phyloP scores from a whole-genome alignment of 2,113 vertebrate genomes.

The Lates calcarifer region DNA sequence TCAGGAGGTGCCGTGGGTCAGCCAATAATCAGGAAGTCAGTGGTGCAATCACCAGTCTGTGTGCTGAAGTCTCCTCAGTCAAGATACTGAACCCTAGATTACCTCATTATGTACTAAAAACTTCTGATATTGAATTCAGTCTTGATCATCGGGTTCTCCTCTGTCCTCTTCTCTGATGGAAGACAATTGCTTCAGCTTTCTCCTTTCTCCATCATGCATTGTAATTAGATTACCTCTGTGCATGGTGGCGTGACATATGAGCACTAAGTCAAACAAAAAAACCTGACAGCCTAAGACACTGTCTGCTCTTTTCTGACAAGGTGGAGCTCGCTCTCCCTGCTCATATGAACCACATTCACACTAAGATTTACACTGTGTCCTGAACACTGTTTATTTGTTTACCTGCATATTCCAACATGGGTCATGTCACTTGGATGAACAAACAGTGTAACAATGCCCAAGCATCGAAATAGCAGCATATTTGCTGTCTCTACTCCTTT shows the following conservation, averaged over 20 bases:
- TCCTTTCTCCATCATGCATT: not conserved
- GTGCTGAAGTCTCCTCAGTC: too few relatives aligned
- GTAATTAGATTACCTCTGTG: conserved; percentile 7
- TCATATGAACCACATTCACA: not conserved
- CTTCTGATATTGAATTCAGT: too few relatives aligned
- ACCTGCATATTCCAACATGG: conserved; percentile 13
- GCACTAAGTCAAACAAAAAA: not conserved
- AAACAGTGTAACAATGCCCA: not conserved
- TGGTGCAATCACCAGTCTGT: too few relatives aligned
- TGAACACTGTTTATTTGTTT: not conserved
- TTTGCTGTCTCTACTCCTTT: conserved; percentile 19
- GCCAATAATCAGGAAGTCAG: too few relatives aligned
- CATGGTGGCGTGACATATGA: not conserved
- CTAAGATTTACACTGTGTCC: not conserved
- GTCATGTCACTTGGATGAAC: not conserved
- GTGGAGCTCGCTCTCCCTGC: not conserved
- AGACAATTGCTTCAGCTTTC: not conserved
- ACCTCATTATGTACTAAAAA: too few relatives aligned
- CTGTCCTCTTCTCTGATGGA: too few relatives aligned
- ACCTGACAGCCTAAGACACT: not conserved
- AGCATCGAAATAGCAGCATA: not conserved
- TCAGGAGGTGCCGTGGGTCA: too few relatives aligned
- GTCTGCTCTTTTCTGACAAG: not conserved
- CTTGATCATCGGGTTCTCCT: too few relatives aligned
- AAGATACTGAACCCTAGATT: too few relatives aligned